phyloP scores from a whole-genome alignment of 2,797 vertebrate species.

The Myripristis jacobus region DNA sequence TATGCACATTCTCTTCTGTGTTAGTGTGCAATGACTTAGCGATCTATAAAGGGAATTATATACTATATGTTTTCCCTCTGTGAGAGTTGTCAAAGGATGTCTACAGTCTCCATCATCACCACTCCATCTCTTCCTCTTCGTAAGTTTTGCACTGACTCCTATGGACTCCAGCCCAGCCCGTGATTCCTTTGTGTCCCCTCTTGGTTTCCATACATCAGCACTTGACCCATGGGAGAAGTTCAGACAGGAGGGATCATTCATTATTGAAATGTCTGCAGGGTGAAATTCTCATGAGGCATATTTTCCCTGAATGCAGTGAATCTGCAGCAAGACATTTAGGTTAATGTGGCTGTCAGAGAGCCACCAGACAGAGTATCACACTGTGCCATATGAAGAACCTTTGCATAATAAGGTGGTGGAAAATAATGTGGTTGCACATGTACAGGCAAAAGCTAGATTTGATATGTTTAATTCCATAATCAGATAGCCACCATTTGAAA shows the following conservation, averaged over 20 bases:
- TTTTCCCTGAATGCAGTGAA: constrained; percentile 65
- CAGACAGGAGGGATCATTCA: constrained; percentile 75
- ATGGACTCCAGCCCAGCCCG: constrained; percentile 60
- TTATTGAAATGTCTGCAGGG: constrained; percentile 79
- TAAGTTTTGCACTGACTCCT: constrained; percentile 15
- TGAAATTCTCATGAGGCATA: constrained; percentile 64
- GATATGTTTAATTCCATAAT: not conserved
- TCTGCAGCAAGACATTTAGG: constrained; percentile 65
- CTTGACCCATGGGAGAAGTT: constrained; percentile 69
- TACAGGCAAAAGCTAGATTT: not conserved
- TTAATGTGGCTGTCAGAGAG: constrained; percentile 64
- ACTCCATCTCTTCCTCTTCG: constrained; percentile 71
- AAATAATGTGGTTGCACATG: not conserved
- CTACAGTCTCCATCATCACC: constrained; percentile 59
- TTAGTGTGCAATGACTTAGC: constrained; percentile 27
- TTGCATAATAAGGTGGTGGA: not conserved
- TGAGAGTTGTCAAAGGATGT: constrained; percentile 69
- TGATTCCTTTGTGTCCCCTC: constrained; percentile 71
- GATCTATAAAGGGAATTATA: constrained; percentile 10
- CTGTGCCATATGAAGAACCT: not conserved
- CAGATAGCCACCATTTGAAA: too few species aligned
- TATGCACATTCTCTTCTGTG: constrained; percentile 33
- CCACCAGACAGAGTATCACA: constrained; percentile 33
- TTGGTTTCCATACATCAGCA: constrained; percentile 80
- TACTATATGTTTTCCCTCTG: constrained; percentile 58